These are phyloP conservation scores for Drosophila tropicalis DNA, from an alignment of 1,140 invertebrate genomes.

Conservation along the genomic window DNA sequence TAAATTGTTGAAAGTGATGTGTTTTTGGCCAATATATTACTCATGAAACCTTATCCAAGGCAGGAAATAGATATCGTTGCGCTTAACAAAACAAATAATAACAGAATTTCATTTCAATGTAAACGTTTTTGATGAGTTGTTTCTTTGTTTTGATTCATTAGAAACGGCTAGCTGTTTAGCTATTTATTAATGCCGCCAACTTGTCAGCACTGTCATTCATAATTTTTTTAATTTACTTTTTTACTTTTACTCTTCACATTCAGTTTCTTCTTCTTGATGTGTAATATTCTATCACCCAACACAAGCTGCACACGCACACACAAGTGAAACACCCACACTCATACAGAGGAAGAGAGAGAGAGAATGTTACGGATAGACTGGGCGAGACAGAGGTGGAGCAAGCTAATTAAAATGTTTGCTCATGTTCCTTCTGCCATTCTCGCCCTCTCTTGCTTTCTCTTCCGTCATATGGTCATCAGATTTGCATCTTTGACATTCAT, in stretches of 20 bases:
- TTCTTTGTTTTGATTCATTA: too few species aligned
- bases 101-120: too few species aligned
- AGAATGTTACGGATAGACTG: neutral
- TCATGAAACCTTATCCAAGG: too few species aligned
- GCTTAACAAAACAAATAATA: too few species aligned
- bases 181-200: neutral
- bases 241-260: conserved; percentile 8
- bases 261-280: conserved; percentile 29
- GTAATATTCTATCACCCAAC: conserved; percentile 37
- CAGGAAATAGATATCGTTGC: too few species aligned
- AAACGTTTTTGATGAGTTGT: too few species aligned
- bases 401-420: conserved; percentile 65
- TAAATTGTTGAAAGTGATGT: too few species aligned
- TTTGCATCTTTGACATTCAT: conserved; percentile 15
- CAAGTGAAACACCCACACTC: neutral
- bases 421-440: conserved; percentile 14
- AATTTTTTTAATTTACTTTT: conserved; percentile 7
- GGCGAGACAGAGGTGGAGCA: neutral
- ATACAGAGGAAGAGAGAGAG: neutral
- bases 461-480: neutral
- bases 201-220: neutral
- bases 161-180: neutral
- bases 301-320: conserved; percentile 6
- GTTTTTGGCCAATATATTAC: too few species aligned
- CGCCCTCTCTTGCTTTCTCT: conserved; percentile 13